Conservation (phyloP, 2,888 invertebrate species). For the Epistrophe grossulariae region DNA sequence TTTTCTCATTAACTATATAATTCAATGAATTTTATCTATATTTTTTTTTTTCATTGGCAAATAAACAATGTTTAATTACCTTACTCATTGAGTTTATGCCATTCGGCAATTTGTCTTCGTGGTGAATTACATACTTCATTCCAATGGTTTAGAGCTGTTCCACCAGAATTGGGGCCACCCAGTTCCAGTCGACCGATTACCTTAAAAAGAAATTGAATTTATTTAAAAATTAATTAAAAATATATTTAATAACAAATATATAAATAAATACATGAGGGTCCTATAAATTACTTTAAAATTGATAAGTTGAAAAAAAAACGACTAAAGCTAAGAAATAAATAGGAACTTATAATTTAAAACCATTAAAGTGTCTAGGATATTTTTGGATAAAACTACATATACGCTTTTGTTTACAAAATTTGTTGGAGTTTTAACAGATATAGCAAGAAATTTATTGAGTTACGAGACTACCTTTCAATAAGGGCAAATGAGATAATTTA, state of each 20-base stretch:
- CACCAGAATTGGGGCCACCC: constrained; percentile 91
- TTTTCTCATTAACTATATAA: constrained; percentile 33
- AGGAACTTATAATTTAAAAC: no score
- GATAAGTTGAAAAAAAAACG: no score
- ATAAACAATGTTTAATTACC: constrained; percentile 28
- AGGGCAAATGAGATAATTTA: no score
- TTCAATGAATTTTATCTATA: constrained; percentile 37
- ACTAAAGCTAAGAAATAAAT: no score
- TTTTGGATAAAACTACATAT: no score
- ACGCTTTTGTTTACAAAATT: no score
- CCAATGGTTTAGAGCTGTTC: constrained; percentile 97
- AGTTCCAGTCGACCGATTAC: constrained; percentile 98
- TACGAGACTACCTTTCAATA: no score
- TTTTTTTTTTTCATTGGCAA: constrained; percentile 48
- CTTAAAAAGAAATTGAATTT: constrained; percentile 83
- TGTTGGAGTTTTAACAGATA: no score
- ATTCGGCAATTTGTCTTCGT: constrained; percentile 98
- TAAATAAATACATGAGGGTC: background rate
- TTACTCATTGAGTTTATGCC: constrained; percentile 98
- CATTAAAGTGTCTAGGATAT: no score
- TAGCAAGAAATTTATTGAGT: no score
- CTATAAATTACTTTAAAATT: no score
- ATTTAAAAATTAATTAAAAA: background rate
- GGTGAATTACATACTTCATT: constrained; percentile 98
- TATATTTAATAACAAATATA: background rate